Percentiles rank a stretch among this genome's conserved stretches.
Conservation (phyloP, 1,140 invertebrate genomes). For the Lepidostoma basale region DNA sequence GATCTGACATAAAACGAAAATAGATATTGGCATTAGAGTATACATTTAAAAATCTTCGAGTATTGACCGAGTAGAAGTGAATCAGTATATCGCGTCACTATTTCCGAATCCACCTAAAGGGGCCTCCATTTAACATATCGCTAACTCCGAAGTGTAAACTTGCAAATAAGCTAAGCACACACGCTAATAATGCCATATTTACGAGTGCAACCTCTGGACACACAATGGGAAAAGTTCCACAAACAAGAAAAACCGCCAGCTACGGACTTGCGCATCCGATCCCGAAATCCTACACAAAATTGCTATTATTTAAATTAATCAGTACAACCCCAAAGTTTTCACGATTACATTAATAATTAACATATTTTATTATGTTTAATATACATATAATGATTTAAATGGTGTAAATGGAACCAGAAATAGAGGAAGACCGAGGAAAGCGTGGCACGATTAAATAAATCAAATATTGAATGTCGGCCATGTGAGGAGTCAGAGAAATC, state of each 20-base stretch:
- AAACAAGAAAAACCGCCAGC: neutral
- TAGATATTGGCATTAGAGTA: conserved; percentile 5
- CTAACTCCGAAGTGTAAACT: neutral
- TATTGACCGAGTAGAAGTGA: neutral
- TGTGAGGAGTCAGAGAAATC: too few relatives aligned
- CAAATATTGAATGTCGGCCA: too few relatives aligned
- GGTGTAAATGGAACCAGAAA: too few relatives aligned
- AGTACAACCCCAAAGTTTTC: too few relatives aligned
- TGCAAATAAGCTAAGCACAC: conserved; percentile 13
- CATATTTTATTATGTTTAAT: too few relatives aligned
- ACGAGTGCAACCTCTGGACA: neutral
- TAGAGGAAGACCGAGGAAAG: too few relatives aligned
- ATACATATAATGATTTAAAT: too few relatives aligned
- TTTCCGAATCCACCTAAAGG: neutral
- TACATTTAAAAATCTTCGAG: neutral
- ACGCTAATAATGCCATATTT: neutral
- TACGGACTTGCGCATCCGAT: too few relatives aligned
- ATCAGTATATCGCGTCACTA: neutral
- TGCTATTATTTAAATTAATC: too few relatives aligned
- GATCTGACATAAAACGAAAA: neutral
- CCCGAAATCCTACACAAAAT: too few relatives aligned
- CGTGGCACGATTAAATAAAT: too few relatives aligned
- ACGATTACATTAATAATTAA: too few relatives aligned
- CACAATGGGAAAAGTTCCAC: neutral
- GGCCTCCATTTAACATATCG: neutral